Percentiles rank a stretch among this genome's conserved stretches.
phyloP scores from a whole-genome alignment of 2,888 invertebrate species.

The Diaprepes abbreviatus region DNA sequence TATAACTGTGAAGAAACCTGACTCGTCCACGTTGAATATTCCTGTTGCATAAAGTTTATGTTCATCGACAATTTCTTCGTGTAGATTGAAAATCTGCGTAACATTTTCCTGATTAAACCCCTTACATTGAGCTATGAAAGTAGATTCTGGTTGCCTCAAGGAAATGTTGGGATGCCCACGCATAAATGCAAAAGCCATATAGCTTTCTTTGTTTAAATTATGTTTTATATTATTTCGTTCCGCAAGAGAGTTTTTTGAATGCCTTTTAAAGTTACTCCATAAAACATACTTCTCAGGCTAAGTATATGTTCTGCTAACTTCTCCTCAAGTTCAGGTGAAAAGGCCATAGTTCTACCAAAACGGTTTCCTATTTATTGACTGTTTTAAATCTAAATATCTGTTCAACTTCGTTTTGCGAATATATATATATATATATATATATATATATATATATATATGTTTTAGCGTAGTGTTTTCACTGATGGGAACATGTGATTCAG shows the following conservation, averaged over 20 bases:
- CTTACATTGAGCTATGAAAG: conserved; percentile 33
- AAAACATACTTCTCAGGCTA: not conserved
- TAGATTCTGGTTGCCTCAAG: conserved; percentile 27
- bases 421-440: too few relatives aligned
- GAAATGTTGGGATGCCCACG: conserved; percentile 20
- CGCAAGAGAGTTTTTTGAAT: not conserved
- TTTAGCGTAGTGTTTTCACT: too few relatives aligned
- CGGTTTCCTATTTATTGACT: too few relatives aligned
- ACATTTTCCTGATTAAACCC: conserved; percentile 37
- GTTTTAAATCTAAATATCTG: too few relatives aligned
- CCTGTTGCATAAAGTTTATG: conserved; percentile 30
- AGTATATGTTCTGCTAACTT: not conserved
- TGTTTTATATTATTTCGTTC: conserved; percentile 7
- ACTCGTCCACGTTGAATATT: conserved; percentile 54
- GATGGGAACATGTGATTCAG: too few relatives aligned
- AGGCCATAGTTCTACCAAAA: not conserved
- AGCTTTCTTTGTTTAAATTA: conserved; percentile 15
- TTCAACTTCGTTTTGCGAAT: too few relatives aligned
- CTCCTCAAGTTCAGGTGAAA: not conserved
- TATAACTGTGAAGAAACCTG: conserved; percentile 50
- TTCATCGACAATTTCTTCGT: conserved; percentile 48
- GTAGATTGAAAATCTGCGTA: conserved; percentile 45
- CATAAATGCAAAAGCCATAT: not conserved
- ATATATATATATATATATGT: too few relatives aligned
- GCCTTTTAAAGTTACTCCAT: conserved; percentile 7